Conservation (phyloP, 2,797 vertebrate species). For the Botia almorhae region DNA sequence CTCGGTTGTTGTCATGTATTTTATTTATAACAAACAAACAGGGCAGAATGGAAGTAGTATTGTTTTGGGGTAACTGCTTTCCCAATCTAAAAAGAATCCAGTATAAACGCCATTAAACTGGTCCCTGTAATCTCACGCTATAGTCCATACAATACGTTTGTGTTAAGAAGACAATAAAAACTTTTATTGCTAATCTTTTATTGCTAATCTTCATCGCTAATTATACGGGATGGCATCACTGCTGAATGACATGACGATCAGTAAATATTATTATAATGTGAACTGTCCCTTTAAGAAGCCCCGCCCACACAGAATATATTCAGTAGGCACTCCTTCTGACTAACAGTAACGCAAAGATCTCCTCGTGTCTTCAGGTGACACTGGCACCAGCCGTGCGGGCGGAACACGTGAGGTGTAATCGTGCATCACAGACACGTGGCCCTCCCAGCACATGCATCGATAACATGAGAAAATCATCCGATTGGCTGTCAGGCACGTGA, state of each 20-base stretch:
- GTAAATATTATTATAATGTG: neutral
- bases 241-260: neutral
- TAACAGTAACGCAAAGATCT: neutral
- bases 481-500: conserved; percentile 18
- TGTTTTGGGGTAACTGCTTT: too few relatives aligned
- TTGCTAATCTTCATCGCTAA: too few relatives aligned
- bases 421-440: conserved; percentile 15
- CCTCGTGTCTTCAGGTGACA: neutral
- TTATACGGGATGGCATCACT: too few relatives aligned
- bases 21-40: neutral
- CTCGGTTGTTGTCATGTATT: neutral
- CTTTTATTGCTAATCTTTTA: neutral
- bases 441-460: conserved; percentile 26
- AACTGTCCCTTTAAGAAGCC: neutral
- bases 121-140: neutral
- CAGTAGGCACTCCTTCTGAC: too few relatives aligned
- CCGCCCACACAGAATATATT: neutral
- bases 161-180: neutral
- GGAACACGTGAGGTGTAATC: conserved; percentile 35
- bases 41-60: too few relatives aligned
- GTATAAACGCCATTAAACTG: neutral
- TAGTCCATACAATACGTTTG: neutral
- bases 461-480: conserved; percentile 9
- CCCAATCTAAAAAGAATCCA: neutral
- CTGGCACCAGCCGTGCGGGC: conserved; percentile 6